Conservation (phyloP, 2,113 vertebrate species). For the Sarotherodon lohbergeri region DNA sequence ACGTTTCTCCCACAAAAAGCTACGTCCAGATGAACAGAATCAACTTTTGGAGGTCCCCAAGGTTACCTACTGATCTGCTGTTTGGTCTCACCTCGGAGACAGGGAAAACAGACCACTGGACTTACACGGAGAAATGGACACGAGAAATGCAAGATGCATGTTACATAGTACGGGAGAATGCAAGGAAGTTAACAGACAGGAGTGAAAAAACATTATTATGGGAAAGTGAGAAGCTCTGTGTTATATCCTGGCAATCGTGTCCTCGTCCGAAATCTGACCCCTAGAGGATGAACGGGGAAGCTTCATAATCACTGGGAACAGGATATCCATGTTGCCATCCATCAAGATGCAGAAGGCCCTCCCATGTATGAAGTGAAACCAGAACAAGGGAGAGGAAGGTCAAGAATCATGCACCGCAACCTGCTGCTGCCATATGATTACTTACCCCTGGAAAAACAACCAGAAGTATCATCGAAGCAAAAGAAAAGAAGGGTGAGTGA, state of each 20-base stretch:
- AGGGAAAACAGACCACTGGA: not conserved
- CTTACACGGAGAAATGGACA: not conserved
- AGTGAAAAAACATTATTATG: not conserved
- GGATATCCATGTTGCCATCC: not conserved
- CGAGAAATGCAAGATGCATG: not conserved
- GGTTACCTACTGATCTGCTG: not conserved
- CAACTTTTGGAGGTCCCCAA: not conserved
- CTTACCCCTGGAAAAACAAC: not conserved
- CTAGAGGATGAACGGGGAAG: not conserved
- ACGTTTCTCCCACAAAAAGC: not conserved
- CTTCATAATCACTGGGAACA: constrained; percentile 7
- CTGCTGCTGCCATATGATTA: not conserved
- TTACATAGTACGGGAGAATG: not conserved
- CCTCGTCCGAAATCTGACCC: not conserved
- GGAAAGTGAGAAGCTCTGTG: not conserved
- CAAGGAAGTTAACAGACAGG: not conserved
- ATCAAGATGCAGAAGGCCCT: not conserved
- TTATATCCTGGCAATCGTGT: not conserved
- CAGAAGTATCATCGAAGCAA: not conserved
- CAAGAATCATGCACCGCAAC: not conserved
- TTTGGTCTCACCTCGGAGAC: not conserved
- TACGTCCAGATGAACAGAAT: not conserved
- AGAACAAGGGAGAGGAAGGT: not conserved
- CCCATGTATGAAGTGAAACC: not conserved
- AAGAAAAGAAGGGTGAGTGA: not conserved